Conservation (phyloP, 2,113 vertebrate genomes). For the Hippolais icterina region DNA sequence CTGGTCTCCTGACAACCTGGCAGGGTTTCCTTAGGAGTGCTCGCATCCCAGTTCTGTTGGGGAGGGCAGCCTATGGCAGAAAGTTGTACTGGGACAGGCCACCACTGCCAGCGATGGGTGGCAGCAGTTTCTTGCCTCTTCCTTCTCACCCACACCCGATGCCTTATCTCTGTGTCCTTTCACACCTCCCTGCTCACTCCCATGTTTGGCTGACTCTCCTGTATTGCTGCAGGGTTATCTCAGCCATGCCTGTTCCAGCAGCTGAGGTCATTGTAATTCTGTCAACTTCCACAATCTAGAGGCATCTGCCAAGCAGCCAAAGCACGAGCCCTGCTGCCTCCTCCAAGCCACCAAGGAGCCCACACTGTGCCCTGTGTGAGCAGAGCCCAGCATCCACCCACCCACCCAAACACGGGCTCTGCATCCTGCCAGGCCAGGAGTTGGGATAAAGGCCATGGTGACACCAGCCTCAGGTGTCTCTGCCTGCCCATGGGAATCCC, state of each 20-base stretch:
- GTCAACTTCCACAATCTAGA: background rate
- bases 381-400: fast-evolving
- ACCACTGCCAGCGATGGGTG: fast-evolving
- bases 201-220: background rate
- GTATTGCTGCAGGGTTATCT: background rate
- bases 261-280: background rate
- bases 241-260: background rate
- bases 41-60: fast-evolving
- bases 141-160: background rate
- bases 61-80: background rate
- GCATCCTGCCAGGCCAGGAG: background rate
- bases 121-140: background rate
- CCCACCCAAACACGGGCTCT: background rate
- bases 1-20: background rate
- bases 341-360: background rate
- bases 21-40: background rate
- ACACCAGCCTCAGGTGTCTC: background rate
- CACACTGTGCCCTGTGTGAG: fast-evolving
- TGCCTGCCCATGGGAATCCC: background rate
- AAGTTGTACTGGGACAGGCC: background rate
- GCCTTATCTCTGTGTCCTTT: background rate
- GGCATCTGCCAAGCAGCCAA: background rate
- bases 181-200: background rate
- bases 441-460: background rate
- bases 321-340: fast-evolving